Evolutionary conservation across 2,888 invertebrate species (phyloP).

Genomic region (Seladonia tumulorum): DNA sequence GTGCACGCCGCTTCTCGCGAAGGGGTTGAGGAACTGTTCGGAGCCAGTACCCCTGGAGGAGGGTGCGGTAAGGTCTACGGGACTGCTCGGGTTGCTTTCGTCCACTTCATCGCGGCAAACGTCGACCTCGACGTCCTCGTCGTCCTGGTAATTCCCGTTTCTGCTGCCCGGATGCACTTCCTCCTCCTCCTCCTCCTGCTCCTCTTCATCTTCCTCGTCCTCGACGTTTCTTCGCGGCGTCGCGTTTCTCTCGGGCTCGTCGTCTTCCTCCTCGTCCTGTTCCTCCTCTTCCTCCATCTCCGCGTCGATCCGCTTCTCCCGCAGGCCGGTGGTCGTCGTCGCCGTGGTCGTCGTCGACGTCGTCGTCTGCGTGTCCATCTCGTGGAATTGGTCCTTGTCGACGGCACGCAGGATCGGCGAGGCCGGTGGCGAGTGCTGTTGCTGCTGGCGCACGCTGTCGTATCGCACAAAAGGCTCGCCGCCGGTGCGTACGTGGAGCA

Average conservation of each 20-base stretch:
- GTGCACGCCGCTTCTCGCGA: constrained; percentile 73
- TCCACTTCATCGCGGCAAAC: constrained; percentile 79
- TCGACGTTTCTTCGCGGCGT: constrained; percentile 58
- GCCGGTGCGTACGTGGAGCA: constrained; percentile 78
- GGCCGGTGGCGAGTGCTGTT: constrained; percentile 54
- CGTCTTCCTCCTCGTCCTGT: constrained; percentile 73
- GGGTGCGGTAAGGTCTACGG: constrained; percentile 84
- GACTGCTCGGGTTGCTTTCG: constrained; percentile 82
- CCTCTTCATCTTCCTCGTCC: constrained; percentile 72
- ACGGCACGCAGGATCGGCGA: constrained; percentile 65
- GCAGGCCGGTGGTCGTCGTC: not conserved
- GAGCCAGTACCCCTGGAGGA: constrained; percentile 76
- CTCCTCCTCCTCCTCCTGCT: constrained; percentile 78
- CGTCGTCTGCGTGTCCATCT: constrained; percentile 47
- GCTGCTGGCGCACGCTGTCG: constrained; percentile 70
- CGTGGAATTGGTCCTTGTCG: constrained; percentile 62
- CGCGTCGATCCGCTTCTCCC: constrained; percentile 56
- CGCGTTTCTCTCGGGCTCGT: constrained; percentile 49
- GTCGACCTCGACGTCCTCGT: constrained; percentile 79
- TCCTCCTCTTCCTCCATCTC: constrained; percentile 70
- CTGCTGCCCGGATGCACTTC: constrained; percentile 68
- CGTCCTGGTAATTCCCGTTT: constrained; percentile 77
- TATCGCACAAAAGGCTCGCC: constrained; percentile 78
- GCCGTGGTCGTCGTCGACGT: not conserved
- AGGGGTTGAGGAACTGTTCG: constrained; percentile 78